phyloP scores from a whole-genome alignment of 2,113 vertebrate genomes.

The Rhinoptilus africanus region DNA sequence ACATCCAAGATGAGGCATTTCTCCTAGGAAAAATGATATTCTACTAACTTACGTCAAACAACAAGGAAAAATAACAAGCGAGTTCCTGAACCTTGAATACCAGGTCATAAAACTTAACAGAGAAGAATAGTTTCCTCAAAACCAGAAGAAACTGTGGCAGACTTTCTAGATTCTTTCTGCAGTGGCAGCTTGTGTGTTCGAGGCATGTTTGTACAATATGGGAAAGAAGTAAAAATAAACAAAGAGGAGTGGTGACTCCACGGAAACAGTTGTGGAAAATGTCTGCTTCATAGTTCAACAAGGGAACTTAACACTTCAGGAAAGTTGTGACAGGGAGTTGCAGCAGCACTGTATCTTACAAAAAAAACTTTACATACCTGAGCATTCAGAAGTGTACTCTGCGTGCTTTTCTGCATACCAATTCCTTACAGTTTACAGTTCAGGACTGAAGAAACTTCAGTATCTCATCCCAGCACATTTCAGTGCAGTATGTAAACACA shows the following conservation, averaged over 20 bases:
- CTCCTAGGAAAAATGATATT: neutral
- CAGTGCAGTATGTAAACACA: neutral
- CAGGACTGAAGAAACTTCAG: neutral
- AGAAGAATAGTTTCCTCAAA: neutral
- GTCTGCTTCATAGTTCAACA: neutral
- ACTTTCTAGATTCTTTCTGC: neutral
- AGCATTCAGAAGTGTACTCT: neutral
- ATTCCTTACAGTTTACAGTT: neutral
- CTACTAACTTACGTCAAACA: neutral
- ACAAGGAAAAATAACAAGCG: neutral
- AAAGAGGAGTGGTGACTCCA: neutral
- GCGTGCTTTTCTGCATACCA: neutral
- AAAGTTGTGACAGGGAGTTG: neutral
- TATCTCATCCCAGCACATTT: neutral
- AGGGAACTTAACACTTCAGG: neutral
- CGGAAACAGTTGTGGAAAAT: neutral
- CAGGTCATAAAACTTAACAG: neutral
- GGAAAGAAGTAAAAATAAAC: neutral
- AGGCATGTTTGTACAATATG: neutral
- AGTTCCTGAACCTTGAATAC: neutral
- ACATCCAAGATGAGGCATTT: neutral
- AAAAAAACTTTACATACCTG: neutral
- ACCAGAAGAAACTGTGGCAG: neutral
- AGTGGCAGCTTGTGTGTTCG: neutral
- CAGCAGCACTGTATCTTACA: neutral